Conservation (phyloP, 2,113 vertebrate species). For the Poecilia latipinna region DNA sequence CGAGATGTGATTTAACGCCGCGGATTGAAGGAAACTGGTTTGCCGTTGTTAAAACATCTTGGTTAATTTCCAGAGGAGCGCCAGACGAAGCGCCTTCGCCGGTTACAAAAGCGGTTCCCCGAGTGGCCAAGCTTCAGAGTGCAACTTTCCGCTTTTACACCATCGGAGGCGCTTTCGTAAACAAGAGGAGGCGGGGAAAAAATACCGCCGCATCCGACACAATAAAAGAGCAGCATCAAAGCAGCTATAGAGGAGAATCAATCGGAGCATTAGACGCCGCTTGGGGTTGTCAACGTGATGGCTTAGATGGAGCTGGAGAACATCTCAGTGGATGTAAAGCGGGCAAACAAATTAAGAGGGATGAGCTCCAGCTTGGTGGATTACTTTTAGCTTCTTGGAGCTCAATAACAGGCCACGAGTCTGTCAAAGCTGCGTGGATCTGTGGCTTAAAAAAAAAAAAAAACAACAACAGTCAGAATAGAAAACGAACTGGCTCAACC, state of each 20-base stretch:
- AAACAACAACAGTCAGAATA: not conserved
- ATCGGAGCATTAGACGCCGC: slow-evolving; percentile 69
- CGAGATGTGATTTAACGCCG: slow-evolving; percentile 36
- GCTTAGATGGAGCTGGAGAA: slow-evolving; percentile 77
- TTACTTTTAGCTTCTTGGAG: slow-evolving; percentile 70
- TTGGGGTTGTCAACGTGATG: slow-evolving; percentile 68
- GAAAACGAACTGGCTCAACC: slow-evolving; percentile 62
- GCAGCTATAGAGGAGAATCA: slow-evolving; percentile 59
- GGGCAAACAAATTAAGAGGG: slow-evolving; percentile 77
- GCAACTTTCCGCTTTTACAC: slow-evolving; percentile 48
- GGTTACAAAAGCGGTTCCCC: slow-evolving; percentile 68
- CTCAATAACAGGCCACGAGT: slow-evolving; percentile 34
- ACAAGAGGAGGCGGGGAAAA: slow-evolving; percentile 52
- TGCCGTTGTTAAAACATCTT: slow-evolving; percentile 15
- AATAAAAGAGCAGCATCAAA: slow-evolving; percentile 64
- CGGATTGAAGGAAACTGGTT: slow-evolving; percentile 16
- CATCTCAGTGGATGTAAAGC: slow-evolving; percentile 64
- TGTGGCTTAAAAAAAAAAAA: slow-evolving; percentile 19
- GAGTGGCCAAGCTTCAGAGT: slow-evolving; percentile 61
- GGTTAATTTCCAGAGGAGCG: slow-evolving; percentile 26
- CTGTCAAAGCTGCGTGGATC: slow-evolving; percentile 37
- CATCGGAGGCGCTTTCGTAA: slow-evolving; percentile 59
- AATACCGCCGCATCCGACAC: slow-evolving; percentile 47
- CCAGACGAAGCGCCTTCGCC: slow-evolving; percentile 66
- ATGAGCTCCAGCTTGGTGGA: slow-evolving; percentile 74